These are phyloP conservation scores for Euura lappo DNA, from an alignment of 1,140 invertebrate genomes.

Conservation along the genomic window DNA sequence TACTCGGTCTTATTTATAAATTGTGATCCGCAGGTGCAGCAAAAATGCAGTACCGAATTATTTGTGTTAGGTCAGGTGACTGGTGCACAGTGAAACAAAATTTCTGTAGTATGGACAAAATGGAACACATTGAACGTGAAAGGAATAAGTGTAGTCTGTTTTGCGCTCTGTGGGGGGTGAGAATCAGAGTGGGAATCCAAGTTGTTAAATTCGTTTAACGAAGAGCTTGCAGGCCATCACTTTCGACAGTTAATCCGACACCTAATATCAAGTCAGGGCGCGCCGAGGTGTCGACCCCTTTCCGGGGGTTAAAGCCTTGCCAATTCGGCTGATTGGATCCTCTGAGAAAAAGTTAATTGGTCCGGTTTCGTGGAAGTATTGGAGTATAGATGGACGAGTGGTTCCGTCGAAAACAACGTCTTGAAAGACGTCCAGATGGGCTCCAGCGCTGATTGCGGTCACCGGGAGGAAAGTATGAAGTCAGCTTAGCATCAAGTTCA, in stretches of 20 bases:
- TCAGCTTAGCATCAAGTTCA: slow-evolving; percentile 6
- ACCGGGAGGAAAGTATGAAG: not conserved
- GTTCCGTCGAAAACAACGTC: not conserved
- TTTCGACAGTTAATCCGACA: slow-evolving; percentile 46
- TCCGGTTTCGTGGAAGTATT: not conserved
- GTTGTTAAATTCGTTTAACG: not conserved
- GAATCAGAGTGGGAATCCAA: not conserved
- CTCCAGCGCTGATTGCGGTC: not conserved
- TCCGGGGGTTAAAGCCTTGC: slow-evolving; percentile 23
- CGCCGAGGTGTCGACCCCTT: slow-evolving; percentile 35
- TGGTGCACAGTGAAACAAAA: too few species aligned
- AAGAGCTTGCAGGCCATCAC: slow-evolving; percentile 24
- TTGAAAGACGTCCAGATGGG: slow-evolving; percentile 1
- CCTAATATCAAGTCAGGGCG: slow-evolving; percentile 44
- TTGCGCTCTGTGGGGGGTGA: too few species aligned
- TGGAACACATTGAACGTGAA: too few species aligned
- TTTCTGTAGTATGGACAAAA: too few species aligned
- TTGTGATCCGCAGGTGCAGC: too few species aligned
- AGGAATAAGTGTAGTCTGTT: too few species aligned
- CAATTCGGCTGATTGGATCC: not conserved
- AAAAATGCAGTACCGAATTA: too few species aligned
- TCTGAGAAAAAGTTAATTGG: slow-evolving; percentile 5
- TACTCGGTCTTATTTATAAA: too few species aligned
- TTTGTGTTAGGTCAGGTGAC: too few species aligned
- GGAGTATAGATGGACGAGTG: not conserved